These are phyloP conservation scores for Acrocephalus arundinaceus DNA, from an alignment of 2,113 vertebrate species.

Conservation along the genomic window DNA sequence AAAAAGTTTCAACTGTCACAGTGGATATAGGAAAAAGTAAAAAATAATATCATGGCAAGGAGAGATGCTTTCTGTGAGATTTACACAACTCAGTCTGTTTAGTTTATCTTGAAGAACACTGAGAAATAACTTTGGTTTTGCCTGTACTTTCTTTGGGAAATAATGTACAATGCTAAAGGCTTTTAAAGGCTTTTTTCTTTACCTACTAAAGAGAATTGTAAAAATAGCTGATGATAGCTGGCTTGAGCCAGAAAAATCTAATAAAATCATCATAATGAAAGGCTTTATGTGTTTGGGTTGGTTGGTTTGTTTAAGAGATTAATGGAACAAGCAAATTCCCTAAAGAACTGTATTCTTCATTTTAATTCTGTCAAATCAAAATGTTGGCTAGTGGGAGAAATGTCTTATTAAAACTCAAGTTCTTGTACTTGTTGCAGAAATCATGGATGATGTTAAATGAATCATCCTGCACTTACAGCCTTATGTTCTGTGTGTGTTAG, in stretches of 20 bases:
- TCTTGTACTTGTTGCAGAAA: neutral
- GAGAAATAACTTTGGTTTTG: neutral
- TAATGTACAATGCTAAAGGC: neutral
- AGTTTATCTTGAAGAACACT: neutral
- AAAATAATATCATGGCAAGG: neutral
- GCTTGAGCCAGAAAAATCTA: neutral
- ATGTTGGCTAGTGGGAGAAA: neutral
- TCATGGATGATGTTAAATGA: neutral
- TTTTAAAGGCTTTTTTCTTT: neutral
- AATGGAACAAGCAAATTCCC: neutral
- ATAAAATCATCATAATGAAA: neutral
- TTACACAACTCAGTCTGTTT: neutral
- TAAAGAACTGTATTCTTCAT: neutral
- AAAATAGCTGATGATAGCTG: neutral
- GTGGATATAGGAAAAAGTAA: neutral
- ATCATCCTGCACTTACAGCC: neutral
- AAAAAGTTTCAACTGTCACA: neutral
- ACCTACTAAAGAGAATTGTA: neutral
- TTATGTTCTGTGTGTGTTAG: neutral
- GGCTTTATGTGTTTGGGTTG: neutral
- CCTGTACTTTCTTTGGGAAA: neutral
- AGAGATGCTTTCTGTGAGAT: neutral
- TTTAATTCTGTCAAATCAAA: neutral
- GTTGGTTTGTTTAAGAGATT: neutral
- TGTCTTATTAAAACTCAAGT: neutral